Evolutionary conservation across 2,113 vertebrate species (phyloP), one percentile per base, ranked within the genome.

Genomic region (Grammomys surdaster): DNA sequence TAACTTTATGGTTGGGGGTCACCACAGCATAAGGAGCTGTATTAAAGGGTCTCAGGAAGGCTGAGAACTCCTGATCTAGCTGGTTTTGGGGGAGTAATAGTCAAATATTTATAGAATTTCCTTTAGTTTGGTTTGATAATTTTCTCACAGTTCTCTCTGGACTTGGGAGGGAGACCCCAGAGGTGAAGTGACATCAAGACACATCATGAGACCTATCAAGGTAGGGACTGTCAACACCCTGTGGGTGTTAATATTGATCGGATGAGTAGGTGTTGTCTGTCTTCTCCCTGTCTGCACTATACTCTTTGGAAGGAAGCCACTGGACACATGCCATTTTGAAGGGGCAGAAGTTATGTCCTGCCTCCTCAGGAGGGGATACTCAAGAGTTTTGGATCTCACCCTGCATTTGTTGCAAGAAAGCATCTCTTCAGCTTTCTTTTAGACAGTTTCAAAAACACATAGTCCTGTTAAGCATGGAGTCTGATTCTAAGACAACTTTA

Each of bases 401-500:
- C 54, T 90, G 70, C 40, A 20, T 89, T 43, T 60, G 65, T 24
- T 46, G 48, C 22, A 94, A 84, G 24, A 17, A 33, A 78, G 43
- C 33, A 22, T 63, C 70, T 94, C 75, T 88, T 65, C 48, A 67
- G 26, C 36, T 81, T 75, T 58, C 95, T 93, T 93, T 88, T 91
- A 91, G 69, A 90, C 24, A 33, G 11, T 93, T 65, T 85, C 85
- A 88, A 69, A 51, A 91, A 80, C 28, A 60, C 70, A 48, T 0
- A 58, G 84, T 60, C 10, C 51, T 84, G 20, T 58, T 58, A 65
- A 85, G 69, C 51, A 48, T 63, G 70, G 73, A 72, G 72, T n/a
- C 48, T 67, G 76, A 58, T 46, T 96, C 87, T 91, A 93, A 87
- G 51, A 40, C 58, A 54, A 3, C 65, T 89, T 95, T 89, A 89